phyloP scores from a whole-genome alignment of 35 echinoderm and acorn worm species.

The Acanthaster planci region DNA sequence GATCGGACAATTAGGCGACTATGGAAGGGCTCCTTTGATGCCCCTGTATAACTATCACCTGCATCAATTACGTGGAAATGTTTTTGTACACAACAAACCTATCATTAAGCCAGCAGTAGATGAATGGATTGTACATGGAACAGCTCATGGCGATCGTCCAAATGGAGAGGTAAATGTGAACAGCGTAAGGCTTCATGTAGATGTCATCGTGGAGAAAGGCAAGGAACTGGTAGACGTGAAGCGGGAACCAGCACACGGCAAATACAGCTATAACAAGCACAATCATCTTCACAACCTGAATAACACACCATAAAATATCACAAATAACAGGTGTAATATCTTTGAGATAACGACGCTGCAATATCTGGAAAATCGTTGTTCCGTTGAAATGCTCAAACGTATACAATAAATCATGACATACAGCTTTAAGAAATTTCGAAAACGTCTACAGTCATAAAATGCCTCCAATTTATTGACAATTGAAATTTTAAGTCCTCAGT shows the following conservation, averaged over 20 bases:
- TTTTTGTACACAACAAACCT: slow-evolving; percentile 66
- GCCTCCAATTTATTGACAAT: no score
- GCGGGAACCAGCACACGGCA: slow-evolving; percentile 89
- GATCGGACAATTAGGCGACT: no score
- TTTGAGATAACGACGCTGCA: no score
- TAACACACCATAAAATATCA: slow-evolving; percentile 27
- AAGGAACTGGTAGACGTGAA: slow-evolving; percentile 77
- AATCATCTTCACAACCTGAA: slow-evolving; percentile 97
- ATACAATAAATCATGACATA: no score
- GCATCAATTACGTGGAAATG: not conserved
- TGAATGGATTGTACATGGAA: slow-evolving; percentile 94
- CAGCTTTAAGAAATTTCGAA: no score
- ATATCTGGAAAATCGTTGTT: no score
- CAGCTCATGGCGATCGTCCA: slow-evolving; percentile 92
- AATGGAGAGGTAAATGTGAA: slow-evolving; percentile 63
- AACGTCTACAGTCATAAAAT: no score
- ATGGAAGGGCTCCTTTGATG: no score
- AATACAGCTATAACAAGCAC: slow-evolving; percentile 78
- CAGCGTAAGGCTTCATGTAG: slow-evolving; percentile 35
- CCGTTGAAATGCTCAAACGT: no score
- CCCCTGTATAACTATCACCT: no score
- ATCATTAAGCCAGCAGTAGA: slow-evolving; percentile 98
- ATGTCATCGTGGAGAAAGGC: slow-evolving; percentile 31
- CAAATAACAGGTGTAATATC: not conserved
- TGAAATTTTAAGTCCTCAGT: no score